These are phyloP conservation scores for Tadarida brasiliensis DNA, from an alignment of 2,797 vertebrate genomes.

Conservation along the genomic window DNA sequence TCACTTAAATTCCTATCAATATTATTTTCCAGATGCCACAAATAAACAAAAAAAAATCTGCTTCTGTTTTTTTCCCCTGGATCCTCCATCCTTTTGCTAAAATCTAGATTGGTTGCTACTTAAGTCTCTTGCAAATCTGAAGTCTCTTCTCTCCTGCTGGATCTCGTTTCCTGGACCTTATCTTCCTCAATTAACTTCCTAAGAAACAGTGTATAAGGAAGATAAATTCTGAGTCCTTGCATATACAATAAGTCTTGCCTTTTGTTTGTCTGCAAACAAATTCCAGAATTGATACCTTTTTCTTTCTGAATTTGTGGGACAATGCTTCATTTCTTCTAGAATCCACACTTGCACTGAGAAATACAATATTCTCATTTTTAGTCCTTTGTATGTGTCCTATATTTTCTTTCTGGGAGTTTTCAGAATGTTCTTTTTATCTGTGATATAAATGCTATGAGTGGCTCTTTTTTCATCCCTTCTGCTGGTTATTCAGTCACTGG, in stretches of 20 bases:
- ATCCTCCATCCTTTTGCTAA: neutral
- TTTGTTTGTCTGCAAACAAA: neutral
- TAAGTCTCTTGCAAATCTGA: neutral
- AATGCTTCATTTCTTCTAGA: slow-evolving; percentile 52
- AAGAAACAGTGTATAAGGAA: neutral
- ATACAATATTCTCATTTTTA: slow-evolving; percentile 27
- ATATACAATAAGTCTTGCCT: neutral
- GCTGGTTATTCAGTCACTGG: neutral
- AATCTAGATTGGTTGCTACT: neutral
- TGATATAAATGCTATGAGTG: neutral
- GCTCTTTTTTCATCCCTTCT: neutral
- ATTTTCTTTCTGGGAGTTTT: slow-evolving; percentile 41
- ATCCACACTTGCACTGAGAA: slow-evolving; percentile 6
- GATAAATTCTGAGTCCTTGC: neutral
- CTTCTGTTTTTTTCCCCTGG: neutral
- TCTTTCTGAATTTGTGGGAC: neutral
- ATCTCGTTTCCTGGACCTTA: neutral
- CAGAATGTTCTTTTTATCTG: neutral
- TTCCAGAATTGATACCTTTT: neutral
- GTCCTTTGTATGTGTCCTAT: neutral
- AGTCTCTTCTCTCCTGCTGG: neutral
- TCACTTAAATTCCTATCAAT: neutral
- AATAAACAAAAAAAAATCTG: neutral
- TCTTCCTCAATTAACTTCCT: neutral
- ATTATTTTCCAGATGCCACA: neutral